Evolutionary conservation across 1,140 invertebrate genomes (phyloP).

Genomic region (Drosophila sp.): DNA sequence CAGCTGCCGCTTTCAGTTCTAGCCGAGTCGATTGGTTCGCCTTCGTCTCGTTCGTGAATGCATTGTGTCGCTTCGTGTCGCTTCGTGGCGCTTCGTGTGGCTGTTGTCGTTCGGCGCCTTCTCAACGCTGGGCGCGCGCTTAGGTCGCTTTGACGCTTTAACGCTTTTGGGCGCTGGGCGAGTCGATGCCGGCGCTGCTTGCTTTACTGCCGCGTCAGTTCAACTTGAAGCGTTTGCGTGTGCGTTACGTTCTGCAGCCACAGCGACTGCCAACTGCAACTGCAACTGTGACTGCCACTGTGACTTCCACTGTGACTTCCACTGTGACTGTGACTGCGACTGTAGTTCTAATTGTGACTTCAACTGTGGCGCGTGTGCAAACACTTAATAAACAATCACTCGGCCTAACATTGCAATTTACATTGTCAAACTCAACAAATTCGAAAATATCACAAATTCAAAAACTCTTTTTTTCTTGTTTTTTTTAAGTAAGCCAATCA

Average conservation of each 20-base stretch:
- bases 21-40: slow-evolving; percentile 8
- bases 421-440: background rate
- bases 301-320: slow-evolving; percentile 30
- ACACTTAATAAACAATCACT: slow-evolving; percentile 4
- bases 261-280: slow-evolving; percentile 6
- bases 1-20: slow-evolving; percentile 2
- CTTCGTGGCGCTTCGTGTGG: slow-evolving; percentile 8
- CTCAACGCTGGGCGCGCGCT: slow-evolving; percentile 41
- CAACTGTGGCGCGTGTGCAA: slow-evolving; percentile 48
- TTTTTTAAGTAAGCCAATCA: slow-evolving; percentile 43
- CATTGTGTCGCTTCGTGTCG: slow-evolving; percentile 13
- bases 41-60: slow-evolving; percentile 3
- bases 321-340: slow-evolving; percentile 24
- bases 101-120: slow-evolving; percentile 8
- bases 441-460: background rate
- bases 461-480: slow-evolving; percentile 16
- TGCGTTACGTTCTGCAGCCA: slow-evolving; percentile 68
- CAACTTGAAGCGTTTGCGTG: slow-evolving; percentile 78
- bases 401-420: background rate
- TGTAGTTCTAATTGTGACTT: slow-evolving; percentile 6
- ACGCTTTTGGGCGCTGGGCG: slow-evolving; percentile 49
- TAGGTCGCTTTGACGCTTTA: slow-evolving; percentile 37
- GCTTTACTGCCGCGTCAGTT: slow-evolving; percentile 61
- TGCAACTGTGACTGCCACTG: slow-evolving; percentile 25
- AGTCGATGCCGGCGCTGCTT: slow-evolving; percentile 51